These are phyloP conservation scores for Eucriotettix oculatus DNA, from an alignment of 2,888 invertebrate species.

Conservation along the genomic window DNA sequence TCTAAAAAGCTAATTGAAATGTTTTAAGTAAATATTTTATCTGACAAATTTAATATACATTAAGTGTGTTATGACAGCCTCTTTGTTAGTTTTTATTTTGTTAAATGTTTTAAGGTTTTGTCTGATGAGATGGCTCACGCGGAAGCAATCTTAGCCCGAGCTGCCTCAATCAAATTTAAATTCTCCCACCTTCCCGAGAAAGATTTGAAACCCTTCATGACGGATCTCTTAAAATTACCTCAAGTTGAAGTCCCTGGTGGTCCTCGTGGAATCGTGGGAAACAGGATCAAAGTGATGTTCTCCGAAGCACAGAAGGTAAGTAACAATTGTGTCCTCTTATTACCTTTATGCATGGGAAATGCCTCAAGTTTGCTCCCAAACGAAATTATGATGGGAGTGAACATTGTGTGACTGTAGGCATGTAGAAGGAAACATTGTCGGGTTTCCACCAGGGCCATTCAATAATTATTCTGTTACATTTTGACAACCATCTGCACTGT, in stretches of 20 bases:
- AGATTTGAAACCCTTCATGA: conserved; percentile 27
- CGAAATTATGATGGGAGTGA: too few relatives aligned
- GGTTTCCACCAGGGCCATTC: too few relatives aligned
- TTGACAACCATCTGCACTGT: too few relatives aligned
- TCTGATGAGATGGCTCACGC: conserved; percentile 31
- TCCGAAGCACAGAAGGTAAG: conserved; percentile 35
- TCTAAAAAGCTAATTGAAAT: background rate
- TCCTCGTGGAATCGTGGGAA: conserved; percentile 34
- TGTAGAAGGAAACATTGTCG: too few relatives aligned
- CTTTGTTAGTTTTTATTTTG: too few relatives aligned
- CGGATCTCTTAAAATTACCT: conserved; percentile 34
- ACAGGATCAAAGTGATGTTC: conserved; percentile 39
- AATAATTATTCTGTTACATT: too few relatives aligned
- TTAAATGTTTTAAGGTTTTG: conserved; percentile 27
- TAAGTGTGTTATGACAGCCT: too few relatives aligned
- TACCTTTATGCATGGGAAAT: background rate
- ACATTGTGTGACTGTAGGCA: too few relatives aligned
- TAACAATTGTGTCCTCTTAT: background rate
- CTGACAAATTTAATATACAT: too few relatives aligned
- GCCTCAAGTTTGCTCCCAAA: too few relatives aligned
- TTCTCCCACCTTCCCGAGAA: conserved; percentile 23
- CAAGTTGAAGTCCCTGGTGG: conserved; percentile 43
- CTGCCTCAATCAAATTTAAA: conserved; percentile 36
- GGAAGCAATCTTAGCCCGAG: conserved; percentile 34
- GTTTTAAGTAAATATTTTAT: too few relatives aligned